Evolutionary conservation across 2,797 vertebrate genomes (phyloP), one percentile per base, ranked within the genome.

Genomic region (Chaunax sp.): DNA sequence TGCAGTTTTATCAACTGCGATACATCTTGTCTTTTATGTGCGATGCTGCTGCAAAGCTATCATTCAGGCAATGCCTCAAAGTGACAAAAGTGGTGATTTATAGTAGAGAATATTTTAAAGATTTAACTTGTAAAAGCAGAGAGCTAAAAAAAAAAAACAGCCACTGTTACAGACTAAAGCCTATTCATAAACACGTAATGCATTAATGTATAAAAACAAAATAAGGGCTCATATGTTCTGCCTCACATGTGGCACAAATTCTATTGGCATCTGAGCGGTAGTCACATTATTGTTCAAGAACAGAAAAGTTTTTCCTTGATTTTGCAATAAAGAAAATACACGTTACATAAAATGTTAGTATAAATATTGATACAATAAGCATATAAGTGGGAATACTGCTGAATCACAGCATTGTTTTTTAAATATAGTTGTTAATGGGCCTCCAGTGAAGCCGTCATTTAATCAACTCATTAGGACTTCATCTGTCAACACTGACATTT

Each of bases 171-270:
- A 52, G 52, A 82, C 40, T 40, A 56, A 69, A 19, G 50, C 47
- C 30, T 45, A 81, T 57, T 72, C 57, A 65, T 41, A 19, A 51
- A 30, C 35, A 37, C 35, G 13, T 37, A 37, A n/a, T n/a, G n/a
- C n/a, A n/a, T n/a, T n/a, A n/a, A n/a, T n/a, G 52, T n/a, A 64
- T 58, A 38, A 72, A 69, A 72, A 81, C 63, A 51, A 79, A 71
- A 66, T 49, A 51, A 41, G 23, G 20, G 47, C 63, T 79, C 70
- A 72, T 60, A 67, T 65, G 67, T 22, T 78, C 60, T 73, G 60
- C 41, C 43, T 77, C 63, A 58, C 73, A 70, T 51, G 33, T 73
- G 73, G 60, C 69, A 82, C 38, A 81, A 50, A 78, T 80, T 75
- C 77, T 74, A 67, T 41, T 77, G 41, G 66, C 10, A 64, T 63